Evolutionary conservation across 2,888 invertebrate genomes (phyloP), one percentile per base, ranked within the genome.

Genomic region (Drosophila monieri): DNA sequence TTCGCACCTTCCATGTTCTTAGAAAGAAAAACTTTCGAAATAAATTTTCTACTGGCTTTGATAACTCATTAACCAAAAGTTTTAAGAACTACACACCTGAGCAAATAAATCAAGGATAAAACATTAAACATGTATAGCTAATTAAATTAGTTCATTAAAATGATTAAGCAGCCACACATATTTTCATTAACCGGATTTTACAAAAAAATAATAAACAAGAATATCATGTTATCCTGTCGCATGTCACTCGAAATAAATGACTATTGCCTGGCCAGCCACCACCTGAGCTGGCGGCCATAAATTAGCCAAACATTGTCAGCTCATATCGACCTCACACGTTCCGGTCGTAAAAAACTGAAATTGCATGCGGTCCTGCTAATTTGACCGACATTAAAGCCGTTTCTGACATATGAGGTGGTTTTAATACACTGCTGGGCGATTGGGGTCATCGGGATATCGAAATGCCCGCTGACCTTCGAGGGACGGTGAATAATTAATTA

Each of bases 281-380:
- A 8, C 21, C 32, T 18, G 23, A 15, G 15, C 18, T 25, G 27
- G 12, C 6, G 35, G 32, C 53, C 46, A 49, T 54, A 54, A 66
- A 59, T 68, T 46, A 48, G 44, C 44, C 37, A 30, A 30, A 23
- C 27, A 41, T 18, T 51, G 49, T 53, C 47, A 30, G 43, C 18
- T 48, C 39, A 18, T 67, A 59, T 54, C 59, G 59, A 15, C n/a
- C 53, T 56, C 68, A 67, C 68, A 69, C 68, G 68, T 69, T 51
- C 58, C 21, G 68, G 59, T 51, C 68, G 41, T 69, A 69, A 69
- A 69, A 69, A 51, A 54, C 39, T 54, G 49, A 30, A 59, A 67
- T 54, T 69, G 68, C 68, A 67, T 39, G 53, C 44, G 68, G 54
- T 51, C 59, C 48, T 58, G 58, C 68, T 69, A 67, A 68, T 68